A percentile compares a stretch with the other conserved stretches of the same genome.
These are phyloP conservation scores for Motacilla tschutschensis DNA, from an alignment of 2,113 vertebrate species.

Conservation along the genomic window DNA sequence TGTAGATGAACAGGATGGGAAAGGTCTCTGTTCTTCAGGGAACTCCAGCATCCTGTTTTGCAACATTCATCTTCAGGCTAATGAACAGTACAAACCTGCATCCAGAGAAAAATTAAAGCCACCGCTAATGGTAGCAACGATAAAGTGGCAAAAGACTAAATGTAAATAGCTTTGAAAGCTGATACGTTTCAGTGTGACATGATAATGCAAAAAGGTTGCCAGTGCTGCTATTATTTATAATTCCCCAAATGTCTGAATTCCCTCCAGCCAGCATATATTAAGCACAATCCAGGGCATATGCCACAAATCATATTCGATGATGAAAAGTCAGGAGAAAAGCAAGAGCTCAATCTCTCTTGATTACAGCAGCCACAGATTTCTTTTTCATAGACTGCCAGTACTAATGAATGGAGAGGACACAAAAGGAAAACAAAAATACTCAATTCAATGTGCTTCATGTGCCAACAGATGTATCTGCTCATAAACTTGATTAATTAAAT, in stretches of 20 bases:
- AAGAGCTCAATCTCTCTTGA: conserved; percentile 26
- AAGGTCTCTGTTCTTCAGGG: neutral
- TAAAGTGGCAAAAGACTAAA: neutral
- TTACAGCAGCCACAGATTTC: conserved; percentile 32
- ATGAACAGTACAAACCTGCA: neutral
- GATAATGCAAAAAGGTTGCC: neutral
- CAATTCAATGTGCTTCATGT: neutral
- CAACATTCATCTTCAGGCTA: neutral
- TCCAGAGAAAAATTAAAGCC: neutral
- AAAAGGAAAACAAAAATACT: conserved; percentile 30
- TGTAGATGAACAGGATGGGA: neutral
- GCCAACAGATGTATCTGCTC: neutral
- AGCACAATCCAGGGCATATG: conserved; percentile 15
- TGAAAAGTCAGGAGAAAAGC: conserved; percentile 19
- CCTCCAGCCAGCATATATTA: conserved; percentile 30
- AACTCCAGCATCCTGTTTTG: neutral
- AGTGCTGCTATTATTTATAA: conserved; percentile 17
- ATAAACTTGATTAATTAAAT: neutral
- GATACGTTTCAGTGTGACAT: neutral
- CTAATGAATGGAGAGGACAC: conserved; percentile 18
- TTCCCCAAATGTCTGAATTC: neutral
- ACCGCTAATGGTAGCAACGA: neutral
- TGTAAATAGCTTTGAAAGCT: conserved; percentile 15
- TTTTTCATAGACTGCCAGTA: conserved; percentile 25
- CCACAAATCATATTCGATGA: conserved; percentile 48